phyloP scores from a whole-genome alignment of 2,888 invertebrate species.

The Bellardia pandia region DNA sequence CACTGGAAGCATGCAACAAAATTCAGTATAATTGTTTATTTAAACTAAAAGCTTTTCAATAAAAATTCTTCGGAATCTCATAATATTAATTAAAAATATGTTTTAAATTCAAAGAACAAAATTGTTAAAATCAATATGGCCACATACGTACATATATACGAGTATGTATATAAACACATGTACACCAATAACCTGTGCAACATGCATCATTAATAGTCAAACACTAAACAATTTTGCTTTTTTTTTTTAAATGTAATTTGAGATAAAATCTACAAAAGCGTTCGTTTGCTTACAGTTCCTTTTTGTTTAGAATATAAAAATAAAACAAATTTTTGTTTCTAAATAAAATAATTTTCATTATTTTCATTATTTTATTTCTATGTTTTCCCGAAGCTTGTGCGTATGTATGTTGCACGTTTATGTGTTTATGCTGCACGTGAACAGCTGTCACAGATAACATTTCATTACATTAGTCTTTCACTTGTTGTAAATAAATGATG shows the following conservation, averaged over 20 bases:
- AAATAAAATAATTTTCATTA: constrained; percentile 51
- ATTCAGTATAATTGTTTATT: neutral
- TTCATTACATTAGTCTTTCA: constrained; percentile 61
- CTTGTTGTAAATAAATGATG: constrained; percentile 54
- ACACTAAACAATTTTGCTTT: constrained; percentile 32
- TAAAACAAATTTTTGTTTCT: constrained; percentile 55
- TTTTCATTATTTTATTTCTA: constrained; percentile 41
- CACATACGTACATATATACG: neutral
- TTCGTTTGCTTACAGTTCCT: constrained; percentile 2
- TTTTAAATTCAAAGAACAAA: constrained; percentile 20
- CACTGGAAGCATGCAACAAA: neutral
- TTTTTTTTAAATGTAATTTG: constrained; percentile 60
- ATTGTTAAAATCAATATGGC: neutral
- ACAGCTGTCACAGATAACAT: constrained; percentile 68
- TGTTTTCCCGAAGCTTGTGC: constrained; percentile 43
- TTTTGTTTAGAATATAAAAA: constrained; percentile 54
- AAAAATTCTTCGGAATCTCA: constrained; percentile 13
- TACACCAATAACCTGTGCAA: constrained; percentile 28
- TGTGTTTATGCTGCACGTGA: constrained; percentile 54
- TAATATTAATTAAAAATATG: constrained; percentile 40
- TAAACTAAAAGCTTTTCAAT: constrained; percentile 7
- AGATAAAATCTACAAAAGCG: constrained; percentile 57
- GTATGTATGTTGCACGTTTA: neutral
- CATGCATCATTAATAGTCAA: constrained; percentile 1
- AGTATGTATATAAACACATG: neutral